These are phyloP conservation scores for Manis pentadactyla DNA, from an alignment of 2,797 vertebrate genomes.

Conservation along the genomic window DNA sequence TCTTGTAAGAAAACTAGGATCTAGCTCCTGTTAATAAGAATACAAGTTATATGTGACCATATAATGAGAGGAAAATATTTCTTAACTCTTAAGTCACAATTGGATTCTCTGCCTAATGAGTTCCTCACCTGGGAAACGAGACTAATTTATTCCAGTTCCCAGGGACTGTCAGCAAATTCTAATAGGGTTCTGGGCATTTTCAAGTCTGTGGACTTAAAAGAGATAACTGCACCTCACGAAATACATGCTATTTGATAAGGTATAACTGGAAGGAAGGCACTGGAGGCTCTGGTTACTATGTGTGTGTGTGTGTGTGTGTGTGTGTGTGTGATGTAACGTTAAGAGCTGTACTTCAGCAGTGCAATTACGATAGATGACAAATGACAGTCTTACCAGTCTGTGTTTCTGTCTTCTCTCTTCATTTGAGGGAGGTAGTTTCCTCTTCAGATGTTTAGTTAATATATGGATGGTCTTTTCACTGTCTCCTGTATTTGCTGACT, in stretches of 20 bases:
- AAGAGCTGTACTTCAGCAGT: background rate
- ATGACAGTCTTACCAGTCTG: conserved; percentile 55
- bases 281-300: background rate
- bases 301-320: background rate
- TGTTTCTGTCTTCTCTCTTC: background rate
- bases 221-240: background rate
- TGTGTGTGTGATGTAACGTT: background rate
- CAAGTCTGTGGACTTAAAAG: background rate
- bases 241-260: background rate
- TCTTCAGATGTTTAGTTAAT: conserved; percentile 63
- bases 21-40: background rate
- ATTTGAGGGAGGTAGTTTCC: conserved; percentile 36
- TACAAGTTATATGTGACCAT: background rate
- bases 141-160: background rate
- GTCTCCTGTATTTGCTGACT: conserved; percentile 57
- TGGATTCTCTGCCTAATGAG: background rate
- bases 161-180: background rate
- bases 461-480: background rate
- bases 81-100: background rate
- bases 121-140: background rate
- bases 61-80: background rate
- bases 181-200: background rate
- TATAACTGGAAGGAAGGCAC: background rate
- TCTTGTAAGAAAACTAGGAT: background rate
- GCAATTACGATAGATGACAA: background rate